These are phyloP conservation scores for Platycheirus rosarum DNA, from an alignment of 2,888 invertebrate species.

Conservation along the genomic window DNA sequence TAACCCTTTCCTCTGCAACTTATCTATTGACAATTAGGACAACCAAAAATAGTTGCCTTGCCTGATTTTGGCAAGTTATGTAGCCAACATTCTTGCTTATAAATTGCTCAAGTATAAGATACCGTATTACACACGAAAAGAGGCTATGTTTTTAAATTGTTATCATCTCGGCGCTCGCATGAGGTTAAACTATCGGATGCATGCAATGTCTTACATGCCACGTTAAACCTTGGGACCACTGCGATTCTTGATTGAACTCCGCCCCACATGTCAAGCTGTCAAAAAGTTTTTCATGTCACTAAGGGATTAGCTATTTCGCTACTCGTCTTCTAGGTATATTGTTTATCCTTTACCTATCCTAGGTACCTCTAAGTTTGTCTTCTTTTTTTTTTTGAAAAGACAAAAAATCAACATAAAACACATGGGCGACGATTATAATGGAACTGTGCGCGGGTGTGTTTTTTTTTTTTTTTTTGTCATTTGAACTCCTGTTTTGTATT, in stretches of 20 bases:
- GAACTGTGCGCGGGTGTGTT: constrained; percentile 35
- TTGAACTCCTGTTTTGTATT: constrained; percentile 20
- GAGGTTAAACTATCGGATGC: constrained; percentile 46
- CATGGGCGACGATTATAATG: constrained; percentile 58
- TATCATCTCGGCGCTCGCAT: constrained; percentile 59
- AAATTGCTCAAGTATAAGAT: not conserved
- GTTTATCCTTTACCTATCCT: not conserved
- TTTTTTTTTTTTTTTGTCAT: too few species aligned
- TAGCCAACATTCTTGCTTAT: not conserved
- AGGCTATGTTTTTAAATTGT: constrained; percentile 55
- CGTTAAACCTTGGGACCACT: constrained; percentile 42
- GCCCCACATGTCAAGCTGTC: constrained; percentile 38
- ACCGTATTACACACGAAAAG: constrained; percentile 14
- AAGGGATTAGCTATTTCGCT: constrained; percentile 50
- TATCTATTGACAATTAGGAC: too few species aligned
- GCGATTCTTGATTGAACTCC: constrained; percentile 15
- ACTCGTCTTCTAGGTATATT: not conserved
- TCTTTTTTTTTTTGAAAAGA: constrained; percentile 2
- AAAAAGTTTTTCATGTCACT: constrained; percentile 63
- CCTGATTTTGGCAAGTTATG: not conserved
- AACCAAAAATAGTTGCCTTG: not conserved
- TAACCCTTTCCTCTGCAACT: too few species aligned
- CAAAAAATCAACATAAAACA: constrained; percentile 43
- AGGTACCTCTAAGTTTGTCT: constrained; percentile 1
- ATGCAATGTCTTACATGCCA: constrained; percentile 63